phyloP scores from a whole-genome alignment of 2,888 invertebrate genomes.

The Caradrina kadenii region DNA sequence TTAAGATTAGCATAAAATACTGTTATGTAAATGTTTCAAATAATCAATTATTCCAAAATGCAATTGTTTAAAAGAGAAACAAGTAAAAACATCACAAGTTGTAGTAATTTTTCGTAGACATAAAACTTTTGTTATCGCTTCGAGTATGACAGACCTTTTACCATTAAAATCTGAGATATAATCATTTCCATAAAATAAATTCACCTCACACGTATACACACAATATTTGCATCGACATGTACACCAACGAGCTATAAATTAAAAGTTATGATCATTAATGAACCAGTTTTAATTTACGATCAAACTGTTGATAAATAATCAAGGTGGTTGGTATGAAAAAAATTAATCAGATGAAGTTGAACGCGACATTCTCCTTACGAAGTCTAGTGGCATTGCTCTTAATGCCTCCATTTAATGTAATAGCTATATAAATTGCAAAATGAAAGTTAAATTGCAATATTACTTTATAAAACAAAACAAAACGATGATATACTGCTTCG shows the following conservation, averaged over 20 bases:
- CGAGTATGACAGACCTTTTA: conserved; percentile 44
- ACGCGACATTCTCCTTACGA: conserved; percentile 70
- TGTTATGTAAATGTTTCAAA: conserved; percentile 8
- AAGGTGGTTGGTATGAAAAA: conserved; percentile 77
- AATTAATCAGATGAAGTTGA: conserved; percentile 74
- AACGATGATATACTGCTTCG: conserved; percentile 47
- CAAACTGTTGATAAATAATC: conserved; percentile 80
- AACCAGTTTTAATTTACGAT: conserved; percentile 86
- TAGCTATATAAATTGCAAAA: conserved; percentile 61
- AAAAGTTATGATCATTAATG: conserved; percentile 86
- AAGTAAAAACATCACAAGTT: conserved; percentile 6
- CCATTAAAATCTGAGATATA: conserved; percentile 65
- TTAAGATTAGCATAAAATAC: conserved; percentile 43
- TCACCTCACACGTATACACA: conserved; percentile 72
- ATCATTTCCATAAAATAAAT: conserved; percentile 73
- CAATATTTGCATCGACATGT: conserved; percentile 78
- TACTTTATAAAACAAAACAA: conserved; percentile 60
- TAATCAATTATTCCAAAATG: conserved; percentile 16
- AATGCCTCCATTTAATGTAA: conserved; percentile 69
- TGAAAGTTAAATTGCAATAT: conserved; percentile 66
- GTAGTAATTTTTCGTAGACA: conserved; percentile 42
- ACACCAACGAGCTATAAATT: conserved; percentile 79
- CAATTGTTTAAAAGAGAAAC: conserved; percentile 30
- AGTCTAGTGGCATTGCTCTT: conserved; percentile 67
- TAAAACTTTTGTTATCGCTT: conserved; percentile 46